Evolutionary conservation across 2,113 vertebrate genomes (phyloP), one percentile per base, ranked within the genome.

Genomic region (Tinamus guttatus): DNA sequence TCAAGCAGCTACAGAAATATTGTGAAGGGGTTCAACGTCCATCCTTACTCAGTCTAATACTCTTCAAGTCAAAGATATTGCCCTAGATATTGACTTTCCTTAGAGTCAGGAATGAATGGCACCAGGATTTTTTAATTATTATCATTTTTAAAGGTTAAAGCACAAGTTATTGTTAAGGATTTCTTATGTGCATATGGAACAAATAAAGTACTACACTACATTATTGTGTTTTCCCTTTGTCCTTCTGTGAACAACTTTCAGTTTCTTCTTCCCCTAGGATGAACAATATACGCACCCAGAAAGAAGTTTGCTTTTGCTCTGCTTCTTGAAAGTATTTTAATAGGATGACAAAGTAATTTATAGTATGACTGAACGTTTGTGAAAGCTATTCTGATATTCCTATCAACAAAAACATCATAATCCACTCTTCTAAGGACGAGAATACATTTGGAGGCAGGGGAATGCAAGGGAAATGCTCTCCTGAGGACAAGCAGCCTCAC

Each of bases 401-500:
- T 62, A 86, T 64, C 89, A 81, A n/a, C 34, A 79, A 49, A 32
- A 90, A 32, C 62, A 89, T 14, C 17, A 0, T 0, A 77, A 90
- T 6, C 86, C 84, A 56, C 83, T 68, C 64, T 90, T 84, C 21
- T 32, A 22, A 64, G 81, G 18, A 81, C 32, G 73, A 47, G 45
- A 84, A 90, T 5, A 8, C 38, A 17, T 64, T 36, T 78, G 69
- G 80, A 83, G 63, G 88, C 68, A 91, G 68, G 56, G 68, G 9
- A 67, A 54, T 34, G 85, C 64, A 70, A 70, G 80, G 34, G 82
- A 90, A 83, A 65, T 67, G 68, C 83, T 85, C 96, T 83, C 90
- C 69, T 25, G 94, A 77, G 96, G 80, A 70, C 82, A 47, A 94
- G 54, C 63, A 74, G 36, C 67, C 22, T 69, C 47, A 20, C 78